phyloP scores from a whole-genome alignment of 2,888 invertebrate species.

The Hymenopus coronatus region DNA sequence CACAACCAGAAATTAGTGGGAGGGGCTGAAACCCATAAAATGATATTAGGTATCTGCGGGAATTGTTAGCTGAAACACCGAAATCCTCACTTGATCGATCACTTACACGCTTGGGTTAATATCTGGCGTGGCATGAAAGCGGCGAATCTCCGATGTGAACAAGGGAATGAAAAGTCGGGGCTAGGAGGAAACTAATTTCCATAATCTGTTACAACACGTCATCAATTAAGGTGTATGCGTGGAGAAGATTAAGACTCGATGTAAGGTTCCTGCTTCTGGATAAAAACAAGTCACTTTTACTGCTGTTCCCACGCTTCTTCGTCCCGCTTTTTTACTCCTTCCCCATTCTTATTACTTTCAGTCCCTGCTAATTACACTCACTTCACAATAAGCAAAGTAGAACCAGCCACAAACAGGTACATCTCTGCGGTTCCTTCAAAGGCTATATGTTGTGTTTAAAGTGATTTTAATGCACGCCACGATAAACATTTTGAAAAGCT shows the following conservation, averaged over 20 bases:
- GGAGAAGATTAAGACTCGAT: neutral
- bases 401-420: neutral
- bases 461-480: neutral
- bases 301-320: neutral
- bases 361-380: neutral
- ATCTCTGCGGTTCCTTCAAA: neutral
- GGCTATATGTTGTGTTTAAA: neutral
- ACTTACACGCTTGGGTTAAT: neutral
- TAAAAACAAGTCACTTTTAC: neutral
- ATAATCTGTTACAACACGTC: neutral
- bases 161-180: neutral
- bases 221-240: neutral
- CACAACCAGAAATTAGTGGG: neutral
- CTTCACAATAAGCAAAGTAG: neutral
- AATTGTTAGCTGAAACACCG: neutral
- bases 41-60: neutral
- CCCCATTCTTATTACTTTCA: neutral
- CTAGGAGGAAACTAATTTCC: neutral
- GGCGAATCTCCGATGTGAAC: neutral
- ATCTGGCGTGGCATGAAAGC: neutral
- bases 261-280: neutral
- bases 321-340: neutral
- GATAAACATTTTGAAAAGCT: neutral
- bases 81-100: neutral
- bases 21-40: neutral